Evolutionary conservation across 2,113 vertebrate species (phyloP).

Genomic region (Platichthys stellatus): DNA sequence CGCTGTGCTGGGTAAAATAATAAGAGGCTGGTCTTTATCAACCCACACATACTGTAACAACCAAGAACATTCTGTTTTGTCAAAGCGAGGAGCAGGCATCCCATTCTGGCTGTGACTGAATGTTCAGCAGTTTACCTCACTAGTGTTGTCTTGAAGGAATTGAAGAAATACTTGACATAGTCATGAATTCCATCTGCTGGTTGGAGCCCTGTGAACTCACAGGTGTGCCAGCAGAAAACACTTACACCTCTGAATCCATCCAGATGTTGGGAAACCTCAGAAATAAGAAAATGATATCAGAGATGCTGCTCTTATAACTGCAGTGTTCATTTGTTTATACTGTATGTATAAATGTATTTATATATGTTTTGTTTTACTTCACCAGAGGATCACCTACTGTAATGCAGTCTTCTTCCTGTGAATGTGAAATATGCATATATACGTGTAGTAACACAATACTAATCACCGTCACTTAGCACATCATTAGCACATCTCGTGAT

Average conservation of each 20-base stretch:
- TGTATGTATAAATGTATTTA: too few species aligned
- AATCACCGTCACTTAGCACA: conserved; percentile 6
- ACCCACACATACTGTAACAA: conserved; percentile 73
- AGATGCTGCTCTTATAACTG: neutral
- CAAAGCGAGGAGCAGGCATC: conserved; percentile 44
- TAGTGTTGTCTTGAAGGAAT: conserved; percentile 35
- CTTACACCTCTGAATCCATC: neutral
- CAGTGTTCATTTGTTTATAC: conserved; percentile 11
- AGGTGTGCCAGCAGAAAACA: conserved; percentile 46
- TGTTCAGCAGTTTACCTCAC: conserved; percentile 16
- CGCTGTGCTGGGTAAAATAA: conserved; percentile 54
- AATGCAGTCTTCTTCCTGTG: conserved; percentile 17
- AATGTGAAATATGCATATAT: conserved; percentile 10
- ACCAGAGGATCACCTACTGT: conserved; percentile 15
- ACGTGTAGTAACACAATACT: neutral
- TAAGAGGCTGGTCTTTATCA: conserved; percentile 59
- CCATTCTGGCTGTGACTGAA: conserved; percentile 33
- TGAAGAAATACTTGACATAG: conserved; percentile 54
- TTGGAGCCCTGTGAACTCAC: conserved; percentile 34
- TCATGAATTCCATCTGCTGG: conserved; percentile 51
- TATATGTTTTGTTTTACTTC: conserved; percentile 45
- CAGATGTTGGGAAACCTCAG: conserved; percentile 33
- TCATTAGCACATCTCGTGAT: conserved; percentile 22
- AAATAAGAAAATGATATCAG: neutral
- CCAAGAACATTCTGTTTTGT: conserved; percentile 55